Base-by-base conservation (phyloP, 2,113 vertebrate genomes). In the Ranitomeya variabilis region DNA sequence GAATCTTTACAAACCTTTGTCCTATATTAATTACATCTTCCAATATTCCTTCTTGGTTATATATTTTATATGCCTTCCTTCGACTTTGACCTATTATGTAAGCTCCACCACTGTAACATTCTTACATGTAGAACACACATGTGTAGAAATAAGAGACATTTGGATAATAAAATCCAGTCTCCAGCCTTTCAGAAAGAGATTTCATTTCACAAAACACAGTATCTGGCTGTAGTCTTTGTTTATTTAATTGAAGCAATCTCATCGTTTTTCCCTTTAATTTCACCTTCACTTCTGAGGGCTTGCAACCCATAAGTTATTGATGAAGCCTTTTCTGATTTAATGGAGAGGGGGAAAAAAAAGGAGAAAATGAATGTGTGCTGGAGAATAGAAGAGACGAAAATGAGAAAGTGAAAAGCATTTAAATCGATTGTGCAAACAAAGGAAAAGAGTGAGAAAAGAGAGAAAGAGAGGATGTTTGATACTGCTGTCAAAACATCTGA, bases 241-340 rank as follows among this genome's bases (percentile, higher is more conserved):
- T 88, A 77, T 88, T 78, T 89, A 89, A 89, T 84, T 89, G 87
- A 84, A 89, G 87, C 87, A 67, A 89, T 84, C 81, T 84, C 87
- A 67, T 83, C 71, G 73, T 78, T 88, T 88, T 83, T 79, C 37
- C 80, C 80, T 89, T 84, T 89, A 84, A 84, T 89, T 78, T 89
- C 87, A 82, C 79, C 79, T 88, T 59, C 57, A 76, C 54, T 83
- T 76, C 71, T 59, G 60, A 71, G 87, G 80, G 71, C 51, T 37
- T 12, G 59, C 23, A 31, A 23, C 31, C 81, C 81, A 89, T 89
- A 78, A 78, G 87, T 89, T 84, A 84, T 89, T 89, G 87, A 89
- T 89, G 87, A 78, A 79, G 59, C 81, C 87, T 57, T 77, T 84
- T 84, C 87, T 89, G 87, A 84, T 78, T 89, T 78, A 89, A 89